phyloP scores from a whole-genome alignment of 2,888 invertebrate species.

The Stenurella melanura region DNA sequence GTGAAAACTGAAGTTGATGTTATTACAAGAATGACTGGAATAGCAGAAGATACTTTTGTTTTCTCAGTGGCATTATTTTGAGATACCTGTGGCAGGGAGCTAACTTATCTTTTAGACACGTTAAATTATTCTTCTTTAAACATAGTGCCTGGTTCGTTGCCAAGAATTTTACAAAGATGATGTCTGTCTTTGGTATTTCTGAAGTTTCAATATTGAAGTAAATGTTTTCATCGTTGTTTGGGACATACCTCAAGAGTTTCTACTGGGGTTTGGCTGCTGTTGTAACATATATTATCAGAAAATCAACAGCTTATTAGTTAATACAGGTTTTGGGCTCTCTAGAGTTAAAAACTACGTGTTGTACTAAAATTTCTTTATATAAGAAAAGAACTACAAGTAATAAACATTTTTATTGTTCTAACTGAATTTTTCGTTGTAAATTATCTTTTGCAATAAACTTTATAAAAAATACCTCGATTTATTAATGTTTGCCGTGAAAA shows the following conservation, averaged over 20 bases:
- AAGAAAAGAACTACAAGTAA: conserved; percentile 48
- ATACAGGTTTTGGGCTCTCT: conserved; percentile 52
- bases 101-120: too few species aligned
- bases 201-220: conserved; percentile 17
- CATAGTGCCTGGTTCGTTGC: neutral
- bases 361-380: conserved; percentile 51
- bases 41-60: too few species aligned
- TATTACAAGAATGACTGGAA: too few species aligned
- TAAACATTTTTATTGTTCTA: conserved; percentile 56
- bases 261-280: conserved; percentile 45
- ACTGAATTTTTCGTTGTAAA: conserved; percentile 60
- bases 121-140: neutral
- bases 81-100: too few species aligned
- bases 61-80: too few species aligned
- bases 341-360: conserved; percentile 52
- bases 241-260: conserved; percentile 44
- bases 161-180: neutral
- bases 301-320: conserved; percentile 47
- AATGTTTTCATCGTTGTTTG: conserved; percentile 42
- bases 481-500: neutral
- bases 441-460: conserved; percentile 65
- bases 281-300: conserved; percentile 47
- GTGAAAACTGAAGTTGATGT: too few species aligned
- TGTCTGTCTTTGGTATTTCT: conserved; percentile 29
- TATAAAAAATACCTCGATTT: conserved; percentile 52